phyloP scores from a whole-genome alignment of 2,113 vertebrate species.

The Ciconia stormi region DNA sequence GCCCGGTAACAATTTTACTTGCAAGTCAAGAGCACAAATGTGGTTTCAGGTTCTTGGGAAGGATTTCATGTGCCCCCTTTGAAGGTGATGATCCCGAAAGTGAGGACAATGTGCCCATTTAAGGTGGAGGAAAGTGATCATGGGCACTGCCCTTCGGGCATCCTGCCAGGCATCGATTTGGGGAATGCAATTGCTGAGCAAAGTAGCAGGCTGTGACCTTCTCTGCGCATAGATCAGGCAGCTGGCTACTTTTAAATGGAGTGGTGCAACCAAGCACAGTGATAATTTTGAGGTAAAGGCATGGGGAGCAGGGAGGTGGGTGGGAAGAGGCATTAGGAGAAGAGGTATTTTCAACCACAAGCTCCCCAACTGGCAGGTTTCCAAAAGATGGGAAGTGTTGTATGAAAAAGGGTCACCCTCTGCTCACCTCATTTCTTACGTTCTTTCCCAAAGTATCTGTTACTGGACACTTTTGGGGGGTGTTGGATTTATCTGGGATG shows the following conservation, averaged over 20 bases:
- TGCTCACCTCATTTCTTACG: slow-evolving; percentile 12
- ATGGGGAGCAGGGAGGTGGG: not conserved
- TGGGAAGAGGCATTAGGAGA: not conserved
- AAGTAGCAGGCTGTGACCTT: slow-evolving; percentile 1
- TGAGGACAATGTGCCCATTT: slow-evolving; percentile 38
- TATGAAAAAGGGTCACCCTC: not conserved
- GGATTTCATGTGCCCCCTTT: not conserved
- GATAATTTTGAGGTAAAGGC: not conserved
- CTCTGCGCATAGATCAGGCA: not conserved
- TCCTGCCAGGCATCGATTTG: slow-evolving; percentile 25
- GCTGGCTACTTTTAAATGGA: not conserved
- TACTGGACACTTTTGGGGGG: not conserved
- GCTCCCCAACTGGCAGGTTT: not conserved
- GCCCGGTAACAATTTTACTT: not conserved
- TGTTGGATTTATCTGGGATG: not conserved
- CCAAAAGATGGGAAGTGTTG: slow-evolving; percentile 29
- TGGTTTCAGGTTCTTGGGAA: slow-evolving; percentile 52
- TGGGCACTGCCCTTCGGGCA: not conserved
- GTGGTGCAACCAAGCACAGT: not conserved
- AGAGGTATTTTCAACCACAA: not conserved
- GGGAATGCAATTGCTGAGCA: not conserved
- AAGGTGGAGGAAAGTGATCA: slow-evolving; percentile 5
- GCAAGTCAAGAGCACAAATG: not conserved
- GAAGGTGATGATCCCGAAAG: not conserved
- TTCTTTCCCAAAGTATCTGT: slow-evolving; percentile 29